A percentile compares a stretch with the other conserved stretches of the same genome.
phyloP scores from a whole-genome alignment of 1,140 invertebrate species.

The Andricus grossulariae region DNA sequence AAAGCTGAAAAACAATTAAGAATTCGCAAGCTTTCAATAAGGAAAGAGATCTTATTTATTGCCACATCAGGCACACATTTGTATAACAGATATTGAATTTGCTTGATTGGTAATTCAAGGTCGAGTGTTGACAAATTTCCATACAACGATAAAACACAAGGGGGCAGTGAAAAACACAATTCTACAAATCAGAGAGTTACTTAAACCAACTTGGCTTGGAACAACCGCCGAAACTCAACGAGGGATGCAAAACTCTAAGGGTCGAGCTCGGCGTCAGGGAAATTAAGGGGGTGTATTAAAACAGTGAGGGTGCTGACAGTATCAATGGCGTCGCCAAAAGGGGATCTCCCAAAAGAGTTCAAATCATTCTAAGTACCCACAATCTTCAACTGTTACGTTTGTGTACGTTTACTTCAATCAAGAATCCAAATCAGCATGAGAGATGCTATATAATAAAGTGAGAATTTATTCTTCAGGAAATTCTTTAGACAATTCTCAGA shows the following conservation, averaged over 20 bases:
- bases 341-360: slow-evolving; percentile 36
- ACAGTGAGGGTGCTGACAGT: slow-evolving; percentile 63
- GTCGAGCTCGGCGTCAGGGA: slow-evolving; percentile 58
- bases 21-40: too few species aligned
- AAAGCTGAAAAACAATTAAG: too few species aligned
- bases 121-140: not conserved
- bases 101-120: too few species aligned
- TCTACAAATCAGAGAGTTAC: slow-evolving; percentile 35
- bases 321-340: slow-evolving; percentile 57
- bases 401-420: slow-evolving; percentile 20
- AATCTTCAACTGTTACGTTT: slow-evolving; percentile 30
- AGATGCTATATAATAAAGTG: not conserved
- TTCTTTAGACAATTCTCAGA: too few species aligned
- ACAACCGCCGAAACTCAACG: slow-evolving; percentile 33
- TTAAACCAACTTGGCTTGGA: slow-evolving; percentile 45
- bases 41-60: too few species aligned
- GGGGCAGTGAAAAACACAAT: slow-evolving; percentile 23
- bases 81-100: too few species aligned
- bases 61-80: too few species aligned
- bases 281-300: slow-evolving; percentile 64
- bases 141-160: slow-evolving; percentile 7
- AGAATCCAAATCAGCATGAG: not conserved
- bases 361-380: slow-evolving; percentile 14
- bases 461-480: too few species aligned
- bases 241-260: slow-evolving; percentile 49